These are phyloP conservation scores for Hecatera dysodea DNA, from an alignment of 2,888 invertebrate species.

Conservation along the genomic window DNA sequence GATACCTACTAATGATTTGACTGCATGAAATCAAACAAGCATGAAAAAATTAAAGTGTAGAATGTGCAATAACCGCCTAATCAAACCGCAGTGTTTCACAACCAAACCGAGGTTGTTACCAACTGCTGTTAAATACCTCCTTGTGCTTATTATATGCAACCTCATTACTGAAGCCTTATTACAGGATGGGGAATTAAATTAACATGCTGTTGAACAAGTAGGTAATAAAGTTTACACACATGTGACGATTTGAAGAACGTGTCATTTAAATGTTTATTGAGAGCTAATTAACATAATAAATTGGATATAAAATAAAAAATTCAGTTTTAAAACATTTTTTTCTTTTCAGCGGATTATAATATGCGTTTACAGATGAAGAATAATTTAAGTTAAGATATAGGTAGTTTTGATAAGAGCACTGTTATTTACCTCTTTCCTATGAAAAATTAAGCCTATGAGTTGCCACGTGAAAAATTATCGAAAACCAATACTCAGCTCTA, in stretches of 20 bases:
- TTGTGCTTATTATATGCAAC: background rate
- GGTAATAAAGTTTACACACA: background rate
- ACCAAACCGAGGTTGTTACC: slow-evolving; percentile 52
- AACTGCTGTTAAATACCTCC: slow-evolving; percentile 17
- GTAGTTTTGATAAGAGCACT: too few relatives aligned
- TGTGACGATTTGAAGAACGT: background rate
- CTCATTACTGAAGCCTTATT: slow-evolving; percentile 13
- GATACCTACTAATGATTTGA: too few relatives aligned
- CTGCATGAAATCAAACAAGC: background rate
- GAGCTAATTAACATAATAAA: too few relatives aligned
- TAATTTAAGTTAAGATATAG: too few relatives aligned
- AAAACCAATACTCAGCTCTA: slow-evolving; percentile 3
- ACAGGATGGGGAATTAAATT: slow-evolving; percentile 9
- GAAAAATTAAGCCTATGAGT: too few relatives aligned
- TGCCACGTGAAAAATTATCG: slow-evolving; percentile 26
- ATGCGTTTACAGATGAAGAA: too few relatives aligned
- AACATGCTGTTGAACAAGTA: background rate
- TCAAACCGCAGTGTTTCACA: slow-evolving; percentile 39
- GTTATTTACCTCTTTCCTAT: too few relatives aligned
- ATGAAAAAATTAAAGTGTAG: background rate
- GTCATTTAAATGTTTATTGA: background rate
- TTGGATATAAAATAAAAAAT: background rate
- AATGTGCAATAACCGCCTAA: slow-evolving; percentile 29
- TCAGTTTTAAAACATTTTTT: background rate
- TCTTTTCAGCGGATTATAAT: background rate